A percentile compares a stretch with the other conserved stretches of the same genome.
phyloP scores from a whole-genome alignment of 2,888 invertebrate species.

The Caenorhabditis macrosperma region DNA sequence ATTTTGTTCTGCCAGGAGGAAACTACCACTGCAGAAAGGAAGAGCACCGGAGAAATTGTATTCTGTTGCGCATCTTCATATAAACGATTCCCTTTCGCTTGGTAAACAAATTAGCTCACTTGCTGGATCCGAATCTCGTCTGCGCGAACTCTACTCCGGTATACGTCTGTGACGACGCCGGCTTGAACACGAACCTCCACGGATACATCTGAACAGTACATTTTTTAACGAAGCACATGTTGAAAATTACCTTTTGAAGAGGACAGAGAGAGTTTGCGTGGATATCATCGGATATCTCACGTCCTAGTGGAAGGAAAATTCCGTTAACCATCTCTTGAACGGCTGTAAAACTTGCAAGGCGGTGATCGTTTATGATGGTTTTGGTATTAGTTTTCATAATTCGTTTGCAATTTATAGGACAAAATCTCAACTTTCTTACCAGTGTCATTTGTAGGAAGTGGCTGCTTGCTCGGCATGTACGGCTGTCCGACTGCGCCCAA shows the following conservation, averaged over 20 bases:
- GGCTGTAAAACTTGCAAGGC: slow-evolving; percentile 26
- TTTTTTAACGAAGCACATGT: too few species aligned
- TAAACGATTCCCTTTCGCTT: too few species aligned
- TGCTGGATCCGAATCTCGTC: slow-evolving; percentile 66
- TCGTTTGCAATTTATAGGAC: background rate
- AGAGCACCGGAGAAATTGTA: background rate
- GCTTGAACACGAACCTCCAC: slow-evolving; percentile 54
- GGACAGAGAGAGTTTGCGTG: slow-evolving; percentile 39
- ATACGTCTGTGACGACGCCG: slow-evolving; percentile 49
- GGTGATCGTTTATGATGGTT: background rate
- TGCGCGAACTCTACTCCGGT: slow-evolving; percentile 59
- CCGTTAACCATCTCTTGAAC: slow-evolving; percentile 40
- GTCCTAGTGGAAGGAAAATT: slow-evolving; percentile 31
- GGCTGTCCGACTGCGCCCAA: slow-evolving; percentile 59
- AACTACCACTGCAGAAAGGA: too few species aligned
- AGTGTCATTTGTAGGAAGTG: slow-evolving; percentile 11
- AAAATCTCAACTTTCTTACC: slow-evolving; percentile 16
- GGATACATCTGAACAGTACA: slow-evolving; percentile 28
- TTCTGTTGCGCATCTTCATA: background rate
- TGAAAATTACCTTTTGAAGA: slow-evolving; percentile 26
- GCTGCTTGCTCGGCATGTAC: slow-evolving; percentile 7
- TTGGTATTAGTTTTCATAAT: background rate
- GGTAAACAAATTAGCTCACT: slow-evolving; percentile 17
- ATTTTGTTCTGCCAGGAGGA: too few species aligned
- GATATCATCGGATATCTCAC: slow-evolving; percentile 44